Evolutionary conservation across 2,113 vertebrate species (phyloP), one percentile per base, ranked within the genome.

Genomic region (Piprites chloris): DNA sequence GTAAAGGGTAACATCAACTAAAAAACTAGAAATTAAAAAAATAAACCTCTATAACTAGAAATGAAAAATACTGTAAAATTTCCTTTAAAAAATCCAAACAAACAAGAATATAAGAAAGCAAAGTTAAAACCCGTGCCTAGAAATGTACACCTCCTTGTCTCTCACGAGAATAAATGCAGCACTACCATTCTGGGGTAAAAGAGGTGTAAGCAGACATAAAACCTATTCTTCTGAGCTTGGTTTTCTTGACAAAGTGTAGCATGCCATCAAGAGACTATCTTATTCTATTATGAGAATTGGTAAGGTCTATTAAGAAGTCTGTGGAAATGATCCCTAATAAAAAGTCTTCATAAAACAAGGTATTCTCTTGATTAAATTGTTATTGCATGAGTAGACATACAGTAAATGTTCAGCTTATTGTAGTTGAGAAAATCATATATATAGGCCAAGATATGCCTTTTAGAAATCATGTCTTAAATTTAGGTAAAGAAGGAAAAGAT

Each of bases 401-500:
- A 67, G 52, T 62, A 90, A 81, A 79, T 35, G 58, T 52, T 76
- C 68, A 85, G 26, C 35, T 80, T 47, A 63, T 15, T 76, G 62
- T 71, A 82, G 10, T 6, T 8, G 37, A 94, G 68, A 77, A 94
- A 59, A 83, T 72, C 52, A 63, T 28, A 86, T 19, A 84, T 52
- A 69, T 8, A 71, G 68, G 42, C 67, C 44, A 91, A 90, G 62
- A 63, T 6, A 39, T 4, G 23, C 63, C 77, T 96, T 97, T 89
- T 56, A 82, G 81, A 95, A 94, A 87, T 62, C 1, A 1, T 63
- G 69, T 74, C 82, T 86, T 94, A 87, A 91, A 87, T 91, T 53
- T 27, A 27, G 91, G 27, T 42, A 74, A 82, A 87, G 63, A 78
- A 93, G 73, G 63, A 96, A 86, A 97, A 89, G 66, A 93, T 85